Evolutionary conservation across 2,888 invertebrate species (phyloP).

Genomic region (Caenorhabditis sp.): DNA sequence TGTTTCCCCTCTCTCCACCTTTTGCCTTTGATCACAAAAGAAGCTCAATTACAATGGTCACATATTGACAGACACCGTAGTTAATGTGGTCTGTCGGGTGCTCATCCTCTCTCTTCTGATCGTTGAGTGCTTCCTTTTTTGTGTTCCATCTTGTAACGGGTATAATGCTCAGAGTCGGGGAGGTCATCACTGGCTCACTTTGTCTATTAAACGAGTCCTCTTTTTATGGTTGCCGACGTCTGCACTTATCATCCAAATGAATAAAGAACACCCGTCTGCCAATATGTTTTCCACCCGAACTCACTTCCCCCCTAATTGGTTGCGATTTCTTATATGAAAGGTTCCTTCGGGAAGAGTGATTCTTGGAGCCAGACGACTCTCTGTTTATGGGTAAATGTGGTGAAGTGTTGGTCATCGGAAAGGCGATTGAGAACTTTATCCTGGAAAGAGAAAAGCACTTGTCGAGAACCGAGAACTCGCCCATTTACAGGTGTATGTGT

Average conservation of each 20-base stretch:
- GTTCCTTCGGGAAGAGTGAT: background rate
- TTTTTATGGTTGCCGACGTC: slow-evolving; percentile 25
- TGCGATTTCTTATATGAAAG: slow-evolving; percentile 35
- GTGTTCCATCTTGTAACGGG: slow-evolving; percentile 38
- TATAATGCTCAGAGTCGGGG: slow-evolving; percentile 31
- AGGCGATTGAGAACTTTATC: slow-evolving; percentile 17
- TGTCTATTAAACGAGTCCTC: slow-evolving; percentile 43
- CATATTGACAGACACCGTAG: slow-evolving; percentile 40
- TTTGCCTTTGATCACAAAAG: slow-evolving; percentile 43
- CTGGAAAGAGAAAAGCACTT: slow-evolving; percentile 55
- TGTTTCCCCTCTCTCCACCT: background rate
- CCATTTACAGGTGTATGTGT: slow-evolving; percentile 50
- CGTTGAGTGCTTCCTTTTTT: slow-evolving; percentile 45
- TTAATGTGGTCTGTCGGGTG: slow-evolving; percentile 57
- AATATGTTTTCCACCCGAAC: slow-evolving; percentile 7
- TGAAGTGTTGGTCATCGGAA: slow-evolving; percentile 39
- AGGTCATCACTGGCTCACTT: slow-evolving; percentile 52
- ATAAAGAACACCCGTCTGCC: slow-evolving; percentile 23
- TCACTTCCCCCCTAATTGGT: slow-evolving; percentile 22
- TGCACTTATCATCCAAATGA: slow-evolving; percentile 47
- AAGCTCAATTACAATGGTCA: slow-evolving; percentile 42
- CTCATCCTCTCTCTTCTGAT: slow-evolving; percentile 45
- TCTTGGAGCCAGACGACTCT: slow-evolving; percentile 35
- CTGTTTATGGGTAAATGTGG: slow-evolving; percentile 22
- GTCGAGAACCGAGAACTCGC: slow-evolving; percentile 34